Percentiles rank a stretch among this genome's conserved stretches.
Evolutionary conservation across 2,888 invertebrate genomes (phyloP).

Genomic region (Dicyrtoma fusca): DNA sequence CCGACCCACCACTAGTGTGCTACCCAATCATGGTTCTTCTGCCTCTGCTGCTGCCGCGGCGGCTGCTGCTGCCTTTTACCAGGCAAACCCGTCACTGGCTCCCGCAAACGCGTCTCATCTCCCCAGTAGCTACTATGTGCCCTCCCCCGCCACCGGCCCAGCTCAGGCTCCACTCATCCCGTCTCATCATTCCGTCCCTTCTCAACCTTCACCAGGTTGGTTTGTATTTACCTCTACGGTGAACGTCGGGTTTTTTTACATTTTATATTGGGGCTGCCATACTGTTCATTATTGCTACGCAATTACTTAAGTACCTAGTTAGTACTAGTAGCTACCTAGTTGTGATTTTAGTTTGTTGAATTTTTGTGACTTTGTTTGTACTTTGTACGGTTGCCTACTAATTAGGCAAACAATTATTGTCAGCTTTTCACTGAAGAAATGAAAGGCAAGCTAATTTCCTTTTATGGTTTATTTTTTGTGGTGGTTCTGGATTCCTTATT

Average conservation of each 20-base stretch:
- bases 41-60: conserved; percentile 42
- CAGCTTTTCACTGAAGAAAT: too few species aligned
- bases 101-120: conserved; percentile 44
- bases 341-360: too few species aligned
- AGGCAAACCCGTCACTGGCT: conserved; percentile 34
- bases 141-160: not conserved
- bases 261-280: too few species aligned
- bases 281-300: too few species aligned
- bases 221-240: conserved; percentile 52
- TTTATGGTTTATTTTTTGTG: too few species aligned
- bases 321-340: too few species aligned
- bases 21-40: conserved; percentile 41
- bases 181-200: conserved; percentile 54
- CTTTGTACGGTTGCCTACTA: too few species aligned
- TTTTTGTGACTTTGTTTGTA: too few species aligned
- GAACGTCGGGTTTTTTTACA: not conserved
- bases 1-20: conserved; percentile 24
- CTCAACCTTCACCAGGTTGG: conserved; percentile 56
- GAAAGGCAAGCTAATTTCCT: too few species aligned
- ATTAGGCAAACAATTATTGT: too few species aligned
- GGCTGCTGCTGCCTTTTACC: conserved; percentile 49
- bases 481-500: too few species aligned
- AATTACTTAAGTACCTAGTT: too few species aligned
- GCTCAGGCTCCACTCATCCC: conserved; percentile 9
- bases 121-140: conserved; percentile 49